Base-by-base conservation (phyloP, 2,888 invertebrate genomes). In the Dascillus cervinus region DNA sequence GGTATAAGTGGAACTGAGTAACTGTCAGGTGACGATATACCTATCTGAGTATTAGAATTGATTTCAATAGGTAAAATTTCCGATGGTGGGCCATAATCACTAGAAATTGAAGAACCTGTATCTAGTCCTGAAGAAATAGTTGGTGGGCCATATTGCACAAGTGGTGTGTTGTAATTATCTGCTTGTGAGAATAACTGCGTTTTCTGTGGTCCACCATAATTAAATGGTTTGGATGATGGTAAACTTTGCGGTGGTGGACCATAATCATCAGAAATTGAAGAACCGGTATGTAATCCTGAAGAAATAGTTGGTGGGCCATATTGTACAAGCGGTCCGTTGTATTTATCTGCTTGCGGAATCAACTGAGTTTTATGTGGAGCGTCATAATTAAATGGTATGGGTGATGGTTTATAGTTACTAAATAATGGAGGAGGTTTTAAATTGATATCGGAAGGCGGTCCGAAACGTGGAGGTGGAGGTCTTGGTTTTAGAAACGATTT, bases 401-500 rank as follows among this genome's bases (percentile, higher is more conserved):
- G n/a, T n/a, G n/a, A n/a, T n/a, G n/a, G n/a, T n/a, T n/a, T n/a
- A n/a, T n/a, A n/a, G n/a, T n/a, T n/a, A n/a, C n/a, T n/a, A n/a
- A n/a, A n/a, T n/a, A n/a, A n/a, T n/a, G n/a, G n/a, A n/a, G n/a
- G n/a, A n/a, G n/a, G n/a, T n/a, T n/a, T n/a, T n/a, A n/a, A n/a
- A n/a, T n/a, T n/a, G n/a, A n/a, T n/a, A n/a, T n/a, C n/a, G n/a
- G n/a, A n/a, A n/a, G n/a, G n/a, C n/a, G n/a, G n/a, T n/a, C n/a
- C n/a, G n/a, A n/a, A n/a, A n/a, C n/a, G n/a, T n/a, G n/a, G n/a
- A n/a, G n/a, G n/a, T n/a, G 17, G 32, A 34, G 21, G 31, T 33
- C 26, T 40, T 33, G 26, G 20, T 17, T 30, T 34, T 6, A 10
- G 8, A 21, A 21, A 21, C n/a, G 37, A 34, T 5, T 36, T 39